Conservation (phyloP, 2,888 invertebrate genomes). For the Chrysodeixis includens region DNA sequence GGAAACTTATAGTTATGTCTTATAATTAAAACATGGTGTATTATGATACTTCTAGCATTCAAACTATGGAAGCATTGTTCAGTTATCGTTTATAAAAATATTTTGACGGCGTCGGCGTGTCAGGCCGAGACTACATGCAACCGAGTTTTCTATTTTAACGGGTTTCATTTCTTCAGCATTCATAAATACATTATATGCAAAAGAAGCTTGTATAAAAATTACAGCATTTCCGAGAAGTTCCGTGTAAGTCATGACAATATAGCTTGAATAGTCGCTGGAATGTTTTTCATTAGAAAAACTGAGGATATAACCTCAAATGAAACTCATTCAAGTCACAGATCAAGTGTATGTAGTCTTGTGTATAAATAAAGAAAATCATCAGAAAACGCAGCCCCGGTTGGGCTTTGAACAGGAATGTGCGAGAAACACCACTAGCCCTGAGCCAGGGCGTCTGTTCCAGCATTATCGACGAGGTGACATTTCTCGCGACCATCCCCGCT, state of each 20-base stretch:
- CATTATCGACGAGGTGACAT: conserved; percentile 27
- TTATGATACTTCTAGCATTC: conserved; percentile 58
- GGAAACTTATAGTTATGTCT: conserved; percentile 65
- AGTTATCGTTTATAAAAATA: conserved; percentile 43
- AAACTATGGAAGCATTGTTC: conserved; percentile 48
- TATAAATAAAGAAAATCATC: conserved; percentile 27
- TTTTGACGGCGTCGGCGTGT: conserved; percentile 26
- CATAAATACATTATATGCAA: conserved; percentile 39
- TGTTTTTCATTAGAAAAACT: conserved; percentile 58
- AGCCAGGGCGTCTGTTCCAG: conserved; percentile 21
- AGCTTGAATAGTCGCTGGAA: conserved; percentile 46
- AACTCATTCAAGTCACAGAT: conserved; percentile 46
- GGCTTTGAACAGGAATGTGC: conserved; percentile 13
- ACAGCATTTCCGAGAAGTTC: conserved; percentile 45
- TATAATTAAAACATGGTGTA: conserved; percentile 66
- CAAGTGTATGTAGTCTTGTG: conserved; percentile 40
- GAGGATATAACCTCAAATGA: conserved; percentile 55
- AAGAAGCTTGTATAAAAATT: conserved; percentile 46
- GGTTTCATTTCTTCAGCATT: conserved; percentile 40
- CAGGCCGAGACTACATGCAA: conserved; percentile 35
- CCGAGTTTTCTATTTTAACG: conserved; percentile 26
- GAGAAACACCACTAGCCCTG: conserved; percentile 30
- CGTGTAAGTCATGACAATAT: conserved; percentile 38
- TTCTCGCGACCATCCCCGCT: conserved; percentile 31
- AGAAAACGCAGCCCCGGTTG: conserved; percentile 27